Evolutionary conservation across 37 sponge, comb jelly and placozoan species (phyloP).

Genomic region (Spongilla lacustris): DNA sequence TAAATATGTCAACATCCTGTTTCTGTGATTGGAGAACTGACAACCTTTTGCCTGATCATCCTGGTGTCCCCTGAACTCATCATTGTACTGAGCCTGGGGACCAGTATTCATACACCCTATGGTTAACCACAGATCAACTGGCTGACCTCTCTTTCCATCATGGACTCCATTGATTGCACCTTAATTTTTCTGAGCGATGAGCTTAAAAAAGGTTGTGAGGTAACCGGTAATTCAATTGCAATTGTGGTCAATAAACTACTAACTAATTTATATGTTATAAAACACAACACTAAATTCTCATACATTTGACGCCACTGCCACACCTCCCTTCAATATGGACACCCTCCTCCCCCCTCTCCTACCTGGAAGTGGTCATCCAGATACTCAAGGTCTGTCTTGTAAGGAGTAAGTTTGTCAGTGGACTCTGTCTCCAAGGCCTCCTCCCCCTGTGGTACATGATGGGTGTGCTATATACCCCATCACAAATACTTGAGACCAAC

Average conservation of each 20-base stretch:
- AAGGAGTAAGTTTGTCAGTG: constrained; percentile 67
- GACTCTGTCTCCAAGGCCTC: constrained; percentile 23
- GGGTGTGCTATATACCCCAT: constrained; percentile 4
- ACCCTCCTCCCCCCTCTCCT: not conserved
- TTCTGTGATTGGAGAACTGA: not conserved
- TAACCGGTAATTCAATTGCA: too few relatives aligned
- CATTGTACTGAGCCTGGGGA: constrained; percentile 49
- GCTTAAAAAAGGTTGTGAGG: constrained; percentile 9
- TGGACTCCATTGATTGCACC: constrained; percentile 67
- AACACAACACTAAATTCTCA: too few relatives aligned
- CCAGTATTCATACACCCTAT: not conserved
- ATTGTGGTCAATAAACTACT: too few relatives aligned
- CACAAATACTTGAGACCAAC: not conserved
- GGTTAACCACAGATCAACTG: too few relatives aligned
- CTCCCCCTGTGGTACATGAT: not conserved
- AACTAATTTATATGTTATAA: too few relatives aligned
- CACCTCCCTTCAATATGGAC: too few relatives aligned
- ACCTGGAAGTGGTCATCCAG: constrained; percentile 80
- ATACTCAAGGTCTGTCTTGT: constrained; percentile 87
- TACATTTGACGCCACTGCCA: too few relatives aligned
- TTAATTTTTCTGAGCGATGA: constrained; percentile 58
- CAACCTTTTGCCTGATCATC: constrained; percentile 68
- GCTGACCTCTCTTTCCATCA: constrained; percentile 73
- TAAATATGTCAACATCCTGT: not conserved
- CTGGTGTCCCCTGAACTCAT: constrained; percentile 60